Percentiles rank a stretch among this genome's conserved stretches.
Conservation (phyloP, 2,888 invertebrate genomes). For the Lasioglossum morio region DNA sequence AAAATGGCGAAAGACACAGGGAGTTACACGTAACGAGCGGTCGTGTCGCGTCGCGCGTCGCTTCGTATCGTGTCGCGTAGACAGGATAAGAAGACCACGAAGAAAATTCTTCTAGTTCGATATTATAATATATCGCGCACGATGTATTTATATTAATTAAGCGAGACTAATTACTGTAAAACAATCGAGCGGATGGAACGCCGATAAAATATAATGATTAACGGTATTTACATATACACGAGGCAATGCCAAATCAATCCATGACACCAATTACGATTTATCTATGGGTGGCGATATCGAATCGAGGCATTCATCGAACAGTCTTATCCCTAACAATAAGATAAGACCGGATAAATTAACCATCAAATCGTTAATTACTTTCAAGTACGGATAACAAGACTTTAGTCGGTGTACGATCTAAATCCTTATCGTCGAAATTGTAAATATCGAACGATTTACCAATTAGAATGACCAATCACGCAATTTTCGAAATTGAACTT, state of each 20-base stretch:
- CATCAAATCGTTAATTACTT: constrained; percentile 70
- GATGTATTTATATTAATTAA: background rate
- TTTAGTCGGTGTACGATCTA: constrained; percentile 35
- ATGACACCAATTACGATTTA: constrained; percentile 72
- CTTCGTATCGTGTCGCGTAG: background rate
- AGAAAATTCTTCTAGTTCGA: constrained; percentile 14
- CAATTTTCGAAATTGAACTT: constrained; percentile 28
- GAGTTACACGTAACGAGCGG: background rate
- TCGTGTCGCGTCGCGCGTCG: background rate
- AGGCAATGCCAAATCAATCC: constrained; percentile 55
- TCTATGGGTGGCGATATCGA: constrained; percentile 57
- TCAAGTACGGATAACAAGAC: constrained; percentile 45
- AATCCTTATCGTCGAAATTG: constrained; percentile 39
- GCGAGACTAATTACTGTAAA: background rate
- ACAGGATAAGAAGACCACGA: constrained; percentile 57
- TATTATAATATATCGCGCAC: too few relatives aligned
- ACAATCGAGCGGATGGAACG: background rate
- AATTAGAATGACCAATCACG: constrained; percentile 41
- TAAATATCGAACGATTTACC: constrained; percentile 31
- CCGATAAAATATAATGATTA: background rate
- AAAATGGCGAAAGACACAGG: constrained; percentile 1
- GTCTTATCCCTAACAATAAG: constrained; percentile 63
- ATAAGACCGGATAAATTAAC: constrained; percentile 67
- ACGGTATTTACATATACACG: constrained; percentile 60
- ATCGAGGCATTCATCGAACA: constrained; percentile 61